These are phyloP conservation scores for Salticus scenicus DNA, from an alignment of 2,888 invertebrate genomes.

Conservation along the genomic window DNA sequence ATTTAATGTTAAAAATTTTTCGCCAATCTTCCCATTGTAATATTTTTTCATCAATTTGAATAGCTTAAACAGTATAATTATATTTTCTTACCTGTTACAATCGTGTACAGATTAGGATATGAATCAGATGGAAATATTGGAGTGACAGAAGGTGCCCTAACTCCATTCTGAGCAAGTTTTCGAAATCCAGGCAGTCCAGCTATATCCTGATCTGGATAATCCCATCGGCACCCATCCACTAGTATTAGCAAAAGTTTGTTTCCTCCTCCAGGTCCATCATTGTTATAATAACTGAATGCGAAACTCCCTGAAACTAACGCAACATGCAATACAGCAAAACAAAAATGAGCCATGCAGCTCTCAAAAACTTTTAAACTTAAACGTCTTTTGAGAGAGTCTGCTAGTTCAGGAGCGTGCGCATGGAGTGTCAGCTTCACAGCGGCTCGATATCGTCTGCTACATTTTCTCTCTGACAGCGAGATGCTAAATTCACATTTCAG, in stretches of 20 bases:
- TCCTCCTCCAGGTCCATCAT: not conserved
- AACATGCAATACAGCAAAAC: not conserved
- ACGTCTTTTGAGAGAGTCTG: not conserved
- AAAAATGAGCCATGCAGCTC: not conserved
- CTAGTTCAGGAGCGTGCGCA: not conserved
- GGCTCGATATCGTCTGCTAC: not conserved
- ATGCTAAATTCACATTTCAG: not conserved
- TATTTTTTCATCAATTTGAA: too few relatives aligned
- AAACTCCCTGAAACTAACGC: not conserved
- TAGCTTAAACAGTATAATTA: too few relatives aligned
- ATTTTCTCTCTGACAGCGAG: not conserved
- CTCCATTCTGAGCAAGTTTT: slow-evolving; percentile 69
- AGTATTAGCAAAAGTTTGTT: slow-evolving; percentile 24
- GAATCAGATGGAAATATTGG: slow-evolving; percentile 71
- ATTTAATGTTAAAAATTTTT: too few relatives aligned
- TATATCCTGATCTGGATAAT: slow-evolving; percentile 59
- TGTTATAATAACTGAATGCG: not conserved
- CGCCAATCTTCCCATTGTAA: too few relatives aligned
- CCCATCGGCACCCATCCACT: slow-evolving; percentile 69
- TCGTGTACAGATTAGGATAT: slow-evolving; percentile 72
- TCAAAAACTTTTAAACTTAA: not conserved
- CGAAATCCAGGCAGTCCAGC: slow-evolving; percentile 63
- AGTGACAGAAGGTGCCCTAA: slow-evolving; percentile 69
- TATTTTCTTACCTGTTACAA: slow-evolving; percentile 66
- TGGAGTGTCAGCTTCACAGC: not conserved